Evolutionary conservation across 2,113 vertebrate species (phyloP), one percentile per base, ranked within the genome.

Genomic region (Phoxinus phoxinus): DNA sequence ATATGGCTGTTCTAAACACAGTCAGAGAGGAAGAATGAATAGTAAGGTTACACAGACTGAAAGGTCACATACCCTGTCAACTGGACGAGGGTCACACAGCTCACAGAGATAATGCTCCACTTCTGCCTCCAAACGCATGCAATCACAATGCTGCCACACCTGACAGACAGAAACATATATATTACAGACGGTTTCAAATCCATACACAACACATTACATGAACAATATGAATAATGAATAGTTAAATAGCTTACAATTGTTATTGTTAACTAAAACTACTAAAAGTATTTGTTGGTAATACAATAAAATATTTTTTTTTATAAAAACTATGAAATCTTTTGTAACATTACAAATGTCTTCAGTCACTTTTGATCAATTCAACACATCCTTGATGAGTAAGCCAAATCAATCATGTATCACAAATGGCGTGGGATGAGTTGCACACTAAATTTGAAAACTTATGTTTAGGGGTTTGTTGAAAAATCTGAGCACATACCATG

Each of bases 61-160:
- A 58, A 78, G 63, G 76, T 71, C 51, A 75, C 93, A 90, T 95
- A 99, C 98, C 93, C 94, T 93, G 86, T 98, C 97, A 27, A 99
- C 94, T 0, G 96, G 93, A 32, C 97, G 94, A 13, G 96, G 96
- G 15, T 99, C 98, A 89, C 98, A 99, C 91, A 96, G 96, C 92
- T 99, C 98, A 91, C 98, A 99, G 85, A 99, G 93, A 92, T 99
- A 99, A 91, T 99, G 98, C 3, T 99, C 98, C 37, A 98, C 98
- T 1, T 99, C 98, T 0, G 96, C 95, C 84, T 96, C 97, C 85
- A 99, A 93, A 0, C 97, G 96, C 98, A 99, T 98, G 12, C 98
- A 99, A 93, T 99, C 98, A 86, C 96, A 99, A 92, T 99, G 98
- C 94, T 99, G 98, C 98, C 98, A 99, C 7, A 99, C 98, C 98